A percentile compares a stretch with the other conserved stretches of the same genome.
phyloP scores from a whole-genome alignment of 2,797 vertebrate genomes.

The Halcyon chelicuti region DNA sequence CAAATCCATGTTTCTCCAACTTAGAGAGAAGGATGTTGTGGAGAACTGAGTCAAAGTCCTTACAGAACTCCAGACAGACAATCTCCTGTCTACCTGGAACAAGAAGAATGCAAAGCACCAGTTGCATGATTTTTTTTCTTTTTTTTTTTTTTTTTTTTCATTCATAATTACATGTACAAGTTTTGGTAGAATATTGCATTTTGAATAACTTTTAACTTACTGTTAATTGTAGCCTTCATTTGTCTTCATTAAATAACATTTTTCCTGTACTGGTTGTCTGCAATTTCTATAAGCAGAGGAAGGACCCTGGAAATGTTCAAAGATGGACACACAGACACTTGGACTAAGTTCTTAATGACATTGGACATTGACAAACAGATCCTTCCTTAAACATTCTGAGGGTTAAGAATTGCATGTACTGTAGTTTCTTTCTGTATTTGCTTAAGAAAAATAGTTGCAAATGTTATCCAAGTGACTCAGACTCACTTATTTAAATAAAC shows the following conservation, averaged over 20 bases:
- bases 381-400: background rate
- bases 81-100: background rate
- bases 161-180: background rate
- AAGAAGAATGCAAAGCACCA: background rate
- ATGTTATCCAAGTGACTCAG: background rate
- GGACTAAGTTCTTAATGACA: background rate
- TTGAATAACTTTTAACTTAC: background rate
- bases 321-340: background rate
- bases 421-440: background rate
- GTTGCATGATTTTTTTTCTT: background rate
- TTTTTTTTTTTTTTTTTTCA: background rate
- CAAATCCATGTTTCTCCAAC: too few relatives aligned
- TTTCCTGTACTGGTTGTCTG: background rate
- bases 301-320: background rate
- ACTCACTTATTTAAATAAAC: conserved; percentile 6
- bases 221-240: background rate
- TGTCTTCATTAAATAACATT: background rate
- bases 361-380: background rate
- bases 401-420: background rate
- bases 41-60: background rate
- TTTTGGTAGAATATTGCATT: background rate
- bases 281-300: background rate
- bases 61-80: background rate
- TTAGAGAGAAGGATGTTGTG: background rate
- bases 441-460: background rate